Conservation (phyloP, 1,140 invertebrate genomes). For the Solenopsis fugax region DNA sequence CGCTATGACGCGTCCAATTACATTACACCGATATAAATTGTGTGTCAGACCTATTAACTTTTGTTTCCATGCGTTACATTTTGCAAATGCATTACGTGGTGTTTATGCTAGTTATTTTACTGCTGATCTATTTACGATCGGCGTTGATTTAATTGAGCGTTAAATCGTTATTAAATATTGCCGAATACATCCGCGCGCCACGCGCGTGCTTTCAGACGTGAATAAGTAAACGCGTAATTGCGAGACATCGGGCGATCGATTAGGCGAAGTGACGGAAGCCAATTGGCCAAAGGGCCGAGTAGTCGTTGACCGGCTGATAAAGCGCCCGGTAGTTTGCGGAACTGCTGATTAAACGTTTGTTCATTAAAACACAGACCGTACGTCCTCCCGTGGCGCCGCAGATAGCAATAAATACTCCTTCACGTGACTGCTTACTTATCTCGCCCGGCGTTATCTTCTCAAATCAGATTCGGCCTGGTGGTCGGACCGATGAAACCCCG, state of each 20-base stretch:
- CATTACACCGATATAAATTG: constrained; percentile 23
- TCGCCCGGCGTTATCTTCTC: constrained; percentile 59
- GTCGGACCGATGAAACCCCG: constrained; percentile 4
- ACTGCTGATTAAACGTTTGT: constrained; percentile 62
- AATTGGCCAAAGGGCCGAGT: constrained; percentile 31
- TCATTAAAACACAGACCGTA: constrained; percentile 44
- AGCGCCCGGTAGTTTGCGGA: constrained; percentile 30
- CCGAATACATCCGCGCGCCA: background rate
- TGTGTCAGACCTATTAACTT: constrained; percentile 11
- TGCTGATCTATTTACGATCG: background rate
- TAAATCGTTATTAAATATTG: constrained; percentile 1
- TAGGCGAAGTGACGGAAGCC: constrained; percentile 41
- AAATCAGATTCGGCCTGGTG: constrained; percentile 66
- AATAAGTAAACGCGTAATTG: constrained; percentile 44
- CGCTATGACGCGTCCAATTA: background rate
- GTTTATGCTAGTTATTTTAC: background rate
- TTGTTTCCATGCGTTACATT: background rate
- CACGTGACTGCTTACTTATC: constrained; percentile 20
- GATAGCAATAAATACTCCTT: constrained; percentile 70
- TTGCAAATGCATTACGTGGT: background rate
- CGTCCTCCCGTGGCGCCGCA: constrained; percentile 4
- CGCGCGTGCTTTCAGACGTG: background rate
- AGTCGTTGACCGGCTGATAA: constrained; percentile 48
- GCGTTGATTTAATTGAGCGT: background rate
- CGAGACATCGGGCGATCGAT: constrained; percentile 50